These are phyloP conservation scores for Callipepla californica DNA, from an alignment of 2,113 vertebrate genomes.

Conservation along the genomic window DNA sequence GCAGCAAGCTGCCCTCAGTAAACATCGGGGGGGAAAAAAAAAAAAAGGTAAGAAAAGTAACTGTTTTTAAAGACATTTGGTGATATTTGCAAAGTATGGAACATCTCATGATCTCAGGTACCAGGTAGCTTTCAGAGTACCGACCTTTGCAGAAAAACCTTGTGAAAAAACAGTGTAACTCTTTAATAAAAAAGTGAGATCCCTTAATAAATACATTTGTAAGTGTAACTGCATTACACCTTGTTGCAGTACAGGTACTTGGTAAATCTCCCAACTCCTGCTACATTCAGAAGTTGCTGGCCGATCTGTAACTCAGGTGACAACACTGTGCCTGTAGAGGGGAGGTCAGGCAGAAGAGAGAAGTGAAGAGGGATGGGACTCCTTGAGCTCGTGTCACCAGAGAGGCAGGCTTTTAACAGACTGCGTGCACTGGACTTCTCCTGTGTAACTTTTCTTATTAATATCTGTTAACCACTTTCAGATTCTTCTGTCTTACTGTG, in stretches of 20 bases:
- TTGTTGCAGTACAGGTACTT: neutral
- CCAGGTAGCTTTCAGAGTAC: neutral
- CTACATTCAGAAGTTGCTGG: neutral
- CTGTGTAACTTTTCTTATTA: neutral
- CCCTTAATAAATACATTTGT: neutral
- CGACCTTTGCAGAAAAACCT: neutral
- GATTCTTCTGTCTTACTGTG: neutral
- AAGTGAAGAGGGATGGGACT: neutral
- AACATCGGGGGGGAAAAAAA: neutral
- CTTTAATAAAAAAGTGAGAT: neutral
- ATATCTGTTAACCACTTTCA: neutral
- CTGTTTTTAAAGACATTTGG: neutral
- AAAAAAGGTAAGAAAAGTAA: neutral
- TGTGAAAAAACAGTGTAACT: neutral
- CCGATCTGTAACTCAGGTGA: neutral
- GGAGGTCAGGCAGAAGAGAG: neutral
- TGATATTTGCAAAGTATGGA: neutral
- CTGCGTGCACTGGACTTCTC: neutral
- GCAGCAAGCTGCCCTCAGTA: neutral
- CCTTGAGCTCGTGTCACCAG: neutral
- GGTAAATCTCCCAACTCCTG: neutral
- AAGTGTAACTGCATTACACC: neutral
- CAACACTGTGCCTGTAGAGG: neutral
- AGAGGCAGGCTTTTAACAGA: neutral
- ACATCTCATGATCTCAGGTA: neutral